These are phyloP conservation scores for Chironomus tepperi DNA, from an alignment of 1,140 invertebrate species.

Conservation along the genomic window DNA sequence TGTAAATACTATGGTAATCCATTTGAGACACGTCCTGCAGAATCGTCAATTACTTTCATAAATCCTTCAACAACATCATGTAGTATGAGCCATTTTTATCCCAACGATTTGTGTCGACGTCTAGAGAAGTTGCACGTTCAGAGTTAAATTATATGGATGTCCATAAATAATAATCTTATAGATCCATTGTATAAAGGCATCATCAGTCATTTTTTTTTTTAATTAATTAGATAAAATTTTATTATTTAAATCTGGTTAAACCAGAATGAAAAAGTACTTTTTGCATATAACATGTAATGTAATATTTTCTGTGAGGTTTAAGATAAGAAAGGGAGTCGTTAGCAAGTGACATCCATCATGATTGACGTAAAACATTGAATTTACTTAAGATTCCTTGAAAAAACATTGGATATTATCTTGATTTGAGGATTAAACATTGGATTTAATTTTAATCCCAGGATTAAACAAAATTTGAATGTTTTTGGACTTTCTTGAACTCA, in stretches of 20 bases:
- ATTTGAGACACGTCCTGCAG: background rate
- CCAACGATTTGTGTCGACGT: background rate
- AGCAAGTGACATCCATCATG: too few relatives aligned
- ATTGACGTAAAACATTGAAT: too few relatives aligned
- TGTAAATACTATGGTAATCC: background rate
- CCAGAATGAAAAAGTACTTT: background rate
- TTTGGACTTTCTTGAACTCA: too few relatives aligned
- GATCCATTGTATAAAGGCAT: background rate
- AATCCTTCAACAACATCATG: background rate
- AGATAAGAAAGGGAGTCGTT: too few relatives aligned
- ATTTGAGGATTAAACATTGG: too few relatives aligned
- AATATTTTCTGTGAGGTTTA: too few relatives aligned
- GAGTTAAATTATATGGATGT: conserved; percentile 8
- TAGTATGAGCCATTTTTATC: conserved; percentile 11
- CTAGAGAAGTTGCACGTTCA: conserved; percentile 19
- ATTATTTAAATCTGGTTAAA: background rate
- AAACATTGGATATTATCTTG: too few relatives aligned
- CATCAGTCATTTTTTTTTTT: background rate
- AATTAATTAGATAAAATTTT: conserved; percentile 6
- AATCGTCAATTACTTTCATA: background rate
- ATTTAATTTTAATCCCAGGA: too few relatives aligned
- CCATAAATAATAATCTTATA: too few relatives aligned
- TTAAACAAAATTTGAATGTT: too few relatives aligned
- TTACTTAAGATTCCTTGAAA: too few relatives aligned
- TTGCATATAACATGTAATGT: background rate